Evolutionary conservation across 2,888 invertebrate species (phyloP), one percentile per base, ranked within the genome.

Genomic region (Meteorus cinctellus): DNA sequence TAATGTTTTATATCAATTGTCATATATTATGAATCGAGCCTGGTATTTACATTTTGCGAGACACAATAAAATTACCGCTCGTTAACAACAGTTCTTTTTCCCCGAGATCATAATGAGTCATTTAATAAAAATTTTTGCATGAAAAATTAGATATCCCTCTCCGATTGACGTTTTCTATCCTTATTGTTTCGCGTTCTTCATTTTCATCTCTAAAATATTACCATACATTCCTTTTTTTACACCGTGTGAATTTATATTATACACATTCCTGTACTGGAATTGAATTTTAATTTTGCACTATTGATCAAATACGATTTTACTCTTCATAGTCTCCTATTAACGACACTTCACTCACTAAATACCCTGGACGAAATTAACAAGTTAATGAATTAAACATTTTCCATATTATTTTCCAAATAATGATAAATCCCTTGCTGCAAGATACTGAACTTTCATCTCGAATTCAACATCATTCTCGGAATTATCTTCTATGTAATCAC

Each of bases 201-300:
- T n/a, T 68, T 27, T 60, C 41, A 65, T 73, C 36, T 71, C 74
- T 69, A 72, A 75, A 81, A 79, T 77, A 81, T 81, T 27, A 78
- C 70, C 73, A 78, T 63, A 51, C 45, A 68, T 75, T 62, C 70
- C 78, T 80, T 80, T 76, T 81, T 75, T 77, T 77, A 79, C 79
- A 79, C 62, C 24, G 1, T 36, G 60, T 78, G 59, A 70, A 72
- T 72, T 72, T 59, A 68, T 77, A 77, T 77, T 80, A 75, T 79
- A 80, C 79, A 79, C 73, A 73, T 79, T 79, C 73, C 45, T 74
- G 74, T 76, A 63, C 60, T 45, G 59, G 48, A 45, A 41, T 27
- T 12, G 41, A 45, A 41, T 4, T 67, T 48, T 14, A 1, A 16
- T 67, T 45, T 29, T 24, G 16, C 27, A 48, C 67, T 27, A 65